Conservation (phyloP, 2,888 invertebrate species). For the Erynnis tages region DNA sequence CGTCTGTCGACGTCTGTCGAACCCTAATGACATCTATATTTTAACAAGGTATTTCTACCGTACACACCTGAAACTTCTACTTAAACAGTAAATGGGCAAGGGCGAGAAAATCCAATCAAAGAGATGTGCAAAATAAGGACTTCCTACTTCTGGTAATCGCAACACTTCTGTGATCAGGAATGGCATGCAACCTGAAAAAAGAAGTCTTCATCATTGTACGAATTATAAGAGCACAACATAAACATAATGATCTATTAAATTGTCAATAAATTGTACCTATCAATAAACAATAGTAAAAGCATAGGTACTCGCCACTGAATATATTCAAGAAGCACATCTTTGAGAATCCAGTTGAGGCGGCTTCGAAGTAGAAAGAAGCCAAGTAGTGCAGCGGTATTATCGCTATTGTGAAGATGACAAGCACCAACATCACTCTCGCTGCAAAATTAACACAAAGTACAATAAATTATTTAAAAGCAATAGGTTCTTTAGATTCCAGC, state of each 20-base stretch:
- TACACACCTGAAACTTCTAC: constrained; percentile 69
- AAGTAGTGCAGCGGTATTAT: constrained; percentile 89
- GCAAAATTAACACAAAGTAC: background rate
- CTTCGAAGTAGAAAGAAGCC: constrained; percentile 85
- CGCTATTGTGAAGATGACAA: constrained; percentile 85
- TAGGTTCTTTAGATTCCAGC: no score
- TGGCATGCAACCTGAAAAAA: constrained; percentile 85
- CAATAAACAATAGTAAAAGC: no score
- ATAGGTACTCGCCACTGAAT: constrained; percentile 65
- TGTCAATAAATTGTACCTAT: no score
- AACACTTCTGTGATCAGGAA: constrained; percentile 87
- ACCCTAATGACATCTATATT: no score
- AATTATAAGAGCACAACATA: background rate
- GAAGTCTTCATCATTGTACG: background rate
- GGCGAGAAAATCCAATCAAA: constrained; percentile 87
- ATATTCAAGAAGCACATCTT: constrained; percentile 88
- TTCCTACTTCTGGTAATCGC: constrained; percentile 83
- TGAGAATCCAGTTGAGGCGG: constrained; percentile 89
- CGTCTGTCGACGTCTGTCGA: no score
- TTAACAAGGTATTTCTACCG: background rate
- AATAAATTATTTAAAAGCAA: no score
- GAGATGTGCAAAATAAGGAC: constrained; percentile 81
- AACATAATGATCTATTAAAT: no score
- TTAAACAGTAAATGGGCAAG: constrained; percentile 84
- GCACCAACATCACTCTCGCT: constrained; percentile 83